Conservation (phyloP, 2,797 vertebrate species). For the Apogon hyalosoma region DNA sequence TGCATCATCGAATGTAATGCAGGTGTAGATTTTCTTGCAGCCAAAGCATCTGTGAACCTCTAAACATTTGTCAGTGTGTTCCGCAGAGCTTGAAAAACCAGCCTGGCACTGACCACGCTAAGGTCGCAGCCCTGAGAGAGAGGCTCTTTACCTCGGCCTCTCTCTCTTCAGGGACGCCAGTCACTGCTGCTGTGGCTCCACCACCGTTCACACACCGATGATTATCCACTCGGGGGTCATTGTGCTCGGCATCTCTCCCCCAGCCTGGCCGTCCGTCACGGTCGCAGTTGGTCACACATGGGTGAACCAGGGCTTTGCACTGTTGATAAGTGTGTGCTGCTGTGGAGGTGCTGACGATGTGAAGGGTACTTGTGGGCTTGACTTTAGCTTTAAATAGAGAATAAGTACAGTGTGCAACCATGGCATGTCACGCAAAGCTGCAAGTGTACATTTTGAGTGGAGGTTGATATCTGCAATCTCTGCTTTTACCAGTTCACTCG, state of each 20-base stretch:
- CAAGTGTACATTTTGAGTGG: conserved; percentile 1
- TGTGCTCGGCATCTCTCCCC: conserved; percentile 51
- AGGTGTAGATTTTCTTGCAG: conserved; percentile 2
- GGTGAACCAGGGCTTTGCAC: conserved; percentile 44
- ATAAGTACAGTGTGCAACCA: neutral
- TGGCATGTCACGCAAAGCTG: conserved; percentile 29
- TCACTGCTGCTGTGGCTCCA: conserved; percentile 56
- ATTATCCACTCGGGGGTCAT: conserved; percentile 64
- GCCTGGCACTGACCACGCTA: conserved; percentile 33
- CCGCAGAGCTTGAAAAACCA: conserved; percentile 28
- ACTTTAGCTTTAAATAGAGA: conserved; percentile 34
- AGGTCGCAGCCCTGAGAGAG: conserved; percentile 46
- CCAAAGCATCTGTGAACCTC: conserved; percentile 8
- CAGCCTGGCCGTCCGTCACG: conserved; percentile 34
- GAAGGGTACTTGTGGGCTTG: conserved; percentile 44
- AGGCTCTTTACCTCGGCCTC: conserved; percentile 7
- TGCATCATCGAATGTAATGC: neutral
- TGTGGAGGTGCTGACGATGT: conserved; percentile 45
- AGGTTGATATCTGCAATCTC: too few species aligned
- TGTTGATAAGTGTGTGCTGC: conserved; percentile 50
- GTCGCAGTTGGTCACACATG: conserved; percentile 63
- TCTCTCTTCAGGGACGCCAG: conserved; percentile 43
- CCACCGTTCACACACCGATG: conserved; percentile 62
- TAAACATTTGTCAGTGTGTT: conserved; percentile 33
- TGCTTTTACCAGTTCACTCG: too few species aligned